Evolutionary conservation across 2,888 invertebrate genomes (phyloP).

Genomic region (Synanthedon andrenaeformis): DNA sequence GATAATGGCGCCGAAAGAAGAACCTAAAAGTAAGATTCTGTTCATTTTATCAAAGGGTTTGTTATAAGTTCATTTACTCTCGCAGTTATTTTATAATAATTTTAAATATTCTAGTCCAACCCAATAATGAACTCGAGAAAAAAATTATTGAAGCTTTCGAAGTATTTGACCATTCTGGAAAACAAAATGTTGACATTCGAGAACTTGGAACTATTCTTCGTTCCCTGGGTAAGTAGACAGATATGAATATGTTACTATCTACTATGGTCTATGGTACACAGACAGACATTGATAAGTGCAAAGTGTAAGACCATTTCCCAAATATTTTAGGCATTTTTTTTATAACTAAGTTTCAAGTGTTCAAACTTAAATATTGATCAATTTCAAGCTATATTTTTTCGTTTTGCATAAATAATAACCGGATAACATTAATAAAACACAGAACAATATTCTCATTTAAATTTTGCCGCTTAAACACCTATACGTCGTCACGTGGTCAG

Average conservation of each 20-base stretch:
- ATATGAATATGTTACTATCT: no score
- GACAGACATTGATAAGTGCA: no score
- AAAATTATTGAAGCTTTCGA: slow-evolving; percentile 89
- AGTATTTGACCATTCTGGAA: slow-evolving; percentile 90
- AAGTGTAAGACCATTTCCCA: background rate
- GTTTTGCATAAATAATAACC: no score
- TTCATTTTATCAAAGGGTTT: background rate
- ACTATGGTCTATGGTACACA: no score
- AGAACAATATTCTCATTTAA: no score
- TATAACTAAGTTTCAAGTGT: no score
- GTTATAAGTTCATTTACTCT: background rate
- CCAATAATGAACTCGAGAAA: slow-evolving; percentile 79
- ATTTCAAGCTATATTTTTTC: no score
- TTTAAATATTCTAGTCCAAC: slow-evolving; percentile 45
- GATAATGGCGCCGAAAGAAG: slow-evolving; percentile 46
- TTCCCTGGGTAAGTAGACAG: slow-evolving; percentile 74
- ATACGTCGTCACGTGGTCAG: no score
- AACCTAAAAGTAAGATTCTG: slow-evolving; percentile 38
- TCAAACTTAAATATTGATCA: no score
- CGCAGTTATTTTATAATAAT: background rate
- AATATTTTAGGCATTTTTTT: no score
- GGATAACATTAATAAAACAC: no score
- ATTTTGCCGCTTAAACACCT: no score
- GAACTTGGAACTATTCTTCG: slow-evolving; percentile 93
- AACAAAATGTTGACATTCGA: slow-evolving; percentile 88